Conservation (phyloP, 2,797 vertebrate species). For the Agapornis canus region DNA sequence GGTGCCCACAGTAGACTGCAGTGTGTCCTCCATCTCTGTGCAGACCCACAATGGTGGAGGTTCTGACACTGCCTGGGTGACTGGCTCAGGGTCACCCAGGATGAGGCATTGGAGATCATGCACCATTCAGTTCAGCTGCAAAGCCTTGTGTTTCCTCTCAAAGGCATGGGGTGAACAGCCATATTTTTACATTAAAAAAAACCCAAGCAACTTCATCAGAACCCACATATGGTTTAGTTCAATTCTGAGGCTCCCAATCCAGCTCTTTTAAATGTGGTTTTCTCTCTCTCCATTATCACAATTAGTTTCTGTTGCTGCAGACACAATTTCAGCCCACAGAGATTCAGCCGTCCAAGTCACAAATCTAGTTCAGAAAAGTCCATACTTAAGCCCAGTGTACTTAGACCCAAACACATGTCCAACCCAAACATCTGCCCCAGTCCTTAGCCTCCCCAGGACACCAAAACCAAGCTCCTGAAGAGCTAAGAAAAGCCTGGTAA, state of each 20-base stretch:
- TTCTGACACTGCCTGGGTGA: background rate
- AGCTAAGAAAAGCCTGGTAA: background rate
- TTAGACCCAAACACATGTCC: background rate
- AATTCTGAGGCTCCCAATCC: background rate
- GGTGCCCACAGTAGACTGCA: background rate
- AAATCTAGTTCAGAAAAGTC: background rate
- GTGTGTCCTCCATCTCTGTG: too few species aligned
- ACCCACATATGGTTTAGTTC: background rate
- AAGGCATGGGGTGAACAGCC: background rate
- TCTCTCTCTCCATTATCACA: background rate
- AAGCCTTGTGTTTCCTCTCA: background rate
- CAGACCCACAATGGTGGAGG: background rate
- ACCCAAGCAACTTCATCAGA: background rate
- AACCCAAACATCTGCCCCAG: background rate
- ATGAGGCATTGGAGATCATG: rapidly evolving
- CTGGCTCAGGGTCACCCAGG: background rate
- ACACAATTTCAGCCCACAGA: background rate
- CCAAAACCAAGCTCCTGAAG: background rate
- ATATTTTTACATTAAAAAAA: background rate
- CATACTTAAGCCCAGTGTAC: rapidly evolving
- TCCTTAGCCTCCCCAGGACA: background rate
- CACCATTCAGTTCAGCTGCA: background rate
- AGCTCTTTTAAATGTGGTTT: background rate
- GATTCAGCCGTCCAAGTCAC: background rate
- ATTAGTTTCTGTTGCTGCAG: background rate